Evolutionary conservation across 2,113 vertebrate species (phyloP).

Genomic region (Chamaea fasciata): DNA sequence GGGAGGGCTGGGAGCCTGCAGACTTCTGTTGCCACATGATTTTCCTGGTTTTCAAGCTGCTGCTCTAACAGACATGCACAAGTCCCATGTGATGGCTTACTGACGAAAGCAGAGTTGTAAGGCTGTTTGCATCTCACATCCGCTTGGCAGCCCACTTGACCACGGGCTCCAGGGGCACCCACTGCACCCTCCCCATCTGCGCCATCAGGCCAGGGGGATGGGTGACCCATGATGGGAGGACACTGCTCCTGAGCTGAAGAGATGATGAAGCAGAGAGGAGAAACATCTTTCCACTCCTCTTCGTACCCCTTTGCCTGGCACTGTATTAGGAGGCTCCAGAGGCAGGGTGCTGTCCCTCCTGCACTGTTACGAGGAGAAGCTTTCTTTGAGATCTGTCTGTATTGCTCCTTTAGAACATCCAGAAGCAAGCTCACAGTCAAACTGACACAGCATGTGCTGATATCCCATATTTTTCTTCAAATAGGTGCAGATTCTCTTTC

Average conservation of each 20-base stretch:
- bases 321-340: background rate
- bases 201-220: background rate
- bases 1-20: background rate
- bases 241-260: background rate
- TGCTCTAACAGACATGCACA: background rate
- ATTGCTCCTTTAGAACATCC: background rate
- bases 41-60: slow-evolving; percentile 56
- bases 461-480: background rate
- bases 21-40: slow-evolving; percentile 66
- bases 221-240: background rate
- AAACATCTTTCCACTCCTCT: background rate
- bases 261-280: background rate
- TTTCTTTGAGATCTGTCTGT: background rate
- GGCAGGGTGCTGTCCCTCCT: background rate
- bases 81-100: slow-evolving; percentile 65
- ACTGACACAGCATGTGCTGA: background rate
- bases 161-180: background rate
- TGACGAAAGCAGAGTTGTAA: slow-evolving; percentile 55
- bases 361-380: background rate
- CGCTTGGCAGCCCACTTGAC: slow-evolving; percentile 30
- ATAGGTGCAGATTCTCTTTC: background rate
- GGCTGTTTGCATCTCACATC: background rate
- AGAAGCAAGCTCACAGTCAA: background rate
- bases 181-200: background rate
- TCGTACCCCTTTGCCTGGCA: background rate